Conservation (phyloP, 2,888 invertebrate genomes). For the Zootermopsis nevadensis region DNA sequence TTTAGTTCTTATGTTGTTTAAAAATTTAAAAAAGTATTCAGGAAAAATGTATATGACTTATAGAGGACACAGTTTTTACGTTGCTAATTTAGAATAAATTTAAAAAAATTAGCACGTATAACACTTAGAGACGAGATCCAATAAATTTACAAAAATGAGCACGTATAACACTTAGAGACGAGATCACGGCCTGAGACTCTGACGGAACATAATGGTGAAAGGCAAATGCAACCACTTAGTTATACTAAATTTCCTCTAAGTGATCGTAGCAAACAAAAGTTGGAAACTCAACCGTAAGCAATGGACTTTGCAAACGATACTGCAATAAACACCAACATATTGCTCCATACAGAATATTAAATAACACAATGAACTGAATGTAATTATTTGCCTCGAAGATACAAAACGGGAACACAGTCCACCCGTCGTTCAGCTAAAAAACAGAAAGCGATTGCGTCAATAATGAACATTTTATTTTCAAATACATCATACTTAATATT, state of each 20-base stretch:
- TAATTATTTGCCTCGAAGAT: conserved; percentile 30
- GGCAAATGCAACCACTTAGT: background rate
- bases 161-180: no score
- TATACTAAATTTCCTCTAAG: conserved; percentile 6
- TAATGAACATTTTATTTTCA: conserved; percentile 38
- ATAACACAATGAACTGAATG: background rate
- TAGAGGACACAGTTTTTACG: no score
- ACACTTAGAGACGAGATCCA: no score
- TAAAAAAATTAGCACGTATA: no score
- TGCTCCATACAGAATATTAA: conserved; percentile 7
- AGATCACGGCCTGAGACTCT: no score
- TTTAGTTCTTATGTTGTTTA: no score
- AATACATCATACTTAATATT: conserved; percentile 36
- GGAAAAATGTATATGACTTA: no score
- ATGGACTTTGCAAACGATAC: background rate
- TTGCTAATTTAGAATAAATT: no score
- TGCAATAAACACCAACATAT: background rate
- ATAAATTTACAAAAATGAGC: no score
- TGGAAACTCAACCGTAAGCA: conserved; percentile 19
- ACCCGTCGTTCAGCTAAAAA: background rate
- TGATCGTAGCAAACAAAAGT: background rate
- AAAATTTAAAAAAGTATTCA: no score
- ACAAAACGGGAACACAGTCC: background rate
- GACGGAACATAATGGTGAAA: background rate
- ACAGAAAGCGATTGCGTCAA: conserved; percentile 34